Conservation (phyloP, 92 coral and sea anemone species). For the Porites lobata region DNA sequence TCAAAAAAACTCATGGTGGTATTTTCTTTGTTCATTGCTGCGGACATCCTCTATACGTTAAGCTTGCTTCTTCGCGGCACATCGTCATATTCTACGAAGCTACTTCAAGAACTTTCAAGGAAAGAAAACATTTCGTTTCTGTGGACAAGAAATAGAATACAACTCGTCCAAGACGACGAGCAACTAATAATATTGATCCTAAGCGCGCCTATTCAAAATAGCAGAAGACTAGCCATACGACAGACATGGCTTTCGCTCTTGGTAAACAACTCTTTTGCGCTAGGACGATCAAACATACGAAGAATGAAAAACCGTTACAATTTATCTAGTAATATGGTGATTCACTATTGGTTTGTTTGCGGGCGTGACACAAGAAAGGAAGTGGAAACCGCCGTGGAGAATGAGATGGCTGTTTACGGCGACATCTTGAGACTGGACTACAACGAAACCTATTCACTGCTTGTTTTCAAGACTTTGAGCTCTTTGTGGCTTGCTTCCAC, state of each 20-base stretch:
- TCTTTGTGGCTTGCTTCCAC: conserved; percentile 48
- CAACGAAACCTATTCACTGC: conserved; percentile 38
- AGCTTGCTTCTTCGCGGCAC: too few relatives aligned
- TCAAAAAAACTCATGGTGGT: too few relatives aligned
- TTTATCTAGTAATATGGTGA: background rate
- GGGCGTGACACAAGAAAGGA: background rate
- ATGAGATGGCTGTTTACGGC: conserved; percentile 9
- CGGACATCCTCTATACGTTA: too few relatives aligned
- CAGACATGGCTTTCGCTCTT: conserved; percentile 29
- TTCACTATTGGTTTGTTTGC: conserved; percentile 13
- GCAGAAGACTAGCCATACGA: background rate
- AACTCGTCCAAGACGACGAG: background rate
- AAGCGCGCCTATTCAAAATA: conserved; percentile 10
- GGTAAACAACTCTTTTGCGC: background rate
- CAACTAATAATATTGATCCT: background rate
- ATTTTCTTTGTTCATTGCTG: too few relatives aligned
- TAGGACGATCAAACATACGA: background rate
- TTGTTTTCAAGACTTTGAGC: conserved; percentile 51
- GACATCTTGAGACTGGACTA: conserved; percentile 52
- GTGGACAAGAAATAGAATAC: background rate
- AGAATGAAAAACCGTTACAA: background rate
- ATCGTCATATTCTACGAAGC: too few relatives aligned
- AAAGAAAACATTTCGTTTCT: too few relatives aligned
- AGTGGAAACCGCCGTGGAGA: conserved; percentile 6
- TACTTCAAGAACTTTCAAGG: too few relatives aligned